Conservation (phyloP, 2,113 vertebrate genomes). For the Trogon melanurus region DNA sequence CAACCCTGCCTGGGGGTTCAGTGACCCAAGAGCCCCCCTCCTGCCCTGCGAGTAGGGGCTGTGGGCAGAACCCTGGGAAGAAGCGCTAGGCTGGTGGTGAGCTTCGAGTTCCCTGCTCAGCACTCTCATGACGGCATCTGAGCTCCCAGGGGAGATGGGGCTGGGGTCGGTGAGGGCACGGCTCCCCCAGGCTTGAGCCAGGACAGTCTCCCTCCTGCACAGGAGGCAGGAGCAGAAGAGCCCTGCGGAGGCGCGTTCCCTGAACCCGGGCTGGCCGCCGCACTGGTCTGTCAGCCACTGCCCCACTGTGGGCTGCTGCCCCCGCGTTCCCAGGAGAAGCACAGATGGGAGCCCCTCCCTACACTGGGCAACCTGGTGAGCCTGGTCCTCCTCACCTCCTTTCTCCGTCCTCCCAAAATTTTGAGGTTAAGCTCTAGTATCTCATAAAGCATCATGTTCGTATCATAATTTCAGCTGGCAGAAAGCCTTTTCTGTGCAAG, state of each 20-base stretch:
- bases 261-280: background rate
- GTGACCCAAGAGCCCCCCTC: background rate
- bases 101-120: background rate
- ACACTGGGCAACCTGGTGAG: background rate
- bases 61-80: background rate
- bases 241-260: background rate
- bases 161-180: background rate
- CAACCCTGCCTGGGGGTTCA: background rate
- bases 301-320: background rate
- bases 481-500: slow-evolving; percentile 31
- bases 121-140: accelerated
- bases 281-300: background rate
- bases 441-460: slow-evolving; percentile 60
- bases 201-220: background rate
- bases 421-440: slow-evolving; percentile 35
- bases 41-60: background rate
- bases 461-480: slow-evolving; percentile 62
- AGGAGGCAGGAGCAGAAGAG: background rate
- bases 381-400: background rate
- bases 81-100: background rate
- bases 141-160: background rate
- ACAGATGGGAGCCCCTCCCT: background rate
- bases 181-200: background rate
- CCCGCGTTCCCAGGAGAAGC: background rate
- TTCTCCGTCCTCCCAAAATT: background rate